These are phyloP conservation scores for Semnornis frantzii DNA, from an alignment of 2,113 vertebrate genomes.

Conservation along the genomic window DNA sequence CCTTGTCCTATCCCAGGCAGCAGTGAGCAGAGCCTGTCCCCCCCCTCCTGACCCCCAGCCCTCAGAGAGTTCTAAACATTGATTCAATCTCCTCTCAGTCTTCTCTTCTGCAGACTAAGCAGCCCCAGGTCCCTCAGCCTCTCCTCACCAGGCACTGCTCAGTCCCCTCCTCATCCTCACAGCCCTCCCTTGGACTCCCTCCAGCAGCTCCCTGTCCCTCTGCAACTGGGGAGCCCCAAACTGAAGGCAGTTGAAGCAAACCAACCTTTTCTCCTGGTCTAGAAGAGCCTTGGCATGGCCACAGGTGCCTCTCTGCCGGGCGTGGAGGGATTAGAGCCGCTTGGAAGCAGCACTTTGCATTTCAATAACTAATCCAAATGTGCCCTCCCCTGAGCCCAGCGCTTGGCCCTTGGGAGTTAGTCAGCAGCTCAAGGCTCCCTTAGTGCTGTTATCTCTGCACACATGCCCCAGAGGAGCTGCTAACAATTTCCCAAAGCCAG, in stretches of 20 bases:
- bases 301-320: background rate
- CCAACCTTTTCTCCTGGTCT: background rate
- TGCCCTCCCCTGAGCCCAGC: fast-evolving
- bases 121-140: no score
- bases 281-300: background rate
- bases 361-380: background rate
- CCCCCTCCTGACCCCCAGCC: no score
- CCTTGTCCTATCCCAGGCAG: no score
- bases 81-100: no score
- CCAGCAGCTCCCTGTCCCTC: no score
- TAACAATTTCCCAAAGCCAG: background rate
- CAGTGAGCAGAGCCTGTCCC: no score
- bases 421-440: fast-evolving
- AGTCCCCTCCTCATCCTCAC: no score
- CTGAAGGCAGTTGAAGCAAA: background rate
- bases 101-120: no score
- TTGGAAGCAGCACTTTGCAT: background rate
- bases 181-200: no score
- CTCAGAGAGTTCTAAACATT: no score
- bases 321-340: fast-evolving
- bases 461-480: background rate
- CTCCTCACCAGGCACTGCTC: no score
- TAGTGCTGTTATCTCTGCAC: background rate
- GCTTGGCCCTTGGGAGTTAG: background rate
- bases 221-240: no score